Base-by-base conservation (phyloP, 2,888 invertebrate species). In the Synergus japonicus region DNA sequence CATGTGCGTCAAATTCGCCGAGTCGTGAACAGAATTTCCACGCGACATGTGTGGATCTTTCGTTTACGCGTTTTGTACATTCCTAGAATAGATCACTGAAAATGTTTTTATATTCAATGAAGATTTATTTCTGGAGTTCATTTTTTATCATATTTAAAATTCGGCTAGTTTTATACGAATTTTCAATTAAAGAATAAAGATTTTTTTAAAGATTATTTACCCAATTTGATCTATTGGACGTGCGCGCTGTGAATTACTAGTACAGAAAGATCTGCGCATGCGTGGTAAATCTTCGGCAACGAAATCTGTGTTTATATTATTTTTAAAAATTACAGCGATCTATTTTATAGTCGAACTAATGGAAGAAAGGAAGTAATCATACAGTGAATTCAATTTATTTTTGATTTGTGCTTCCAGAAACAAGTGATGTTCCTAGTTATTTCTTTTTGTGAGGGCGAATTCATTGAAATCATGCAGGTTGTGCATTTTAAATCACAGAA, bases 1-100 rank as follows among this genome's bases (percentile, higher is more conserved):
- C 60, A 29, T 18, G n/a, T 54, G 54, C 54, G 54, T 54, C n/a
- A 54, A 54, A 46, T 46, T 69, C 15, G 46, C 49, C 29, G 29
- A 49, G 22, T 8, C 9, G 46, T 46, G 46, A 67, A 46, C 46
- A 15, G 46, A 67, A 41, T 37, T 41, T 37, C 41, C 41, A 66
- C 43, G 18, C 15, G 4, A 43, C 10, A 41, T 66, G n/a, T 66
- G 41, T 66, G 41, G 10, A 10, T 43, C 37, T 66, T 43, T 43
- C n/a, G 66, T 66, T 43, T 43, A 43, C 66, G n/a, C 18, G 41
- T n/a, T 43, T 66, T 66, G 66, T 66, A 66, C 43, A 66, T 66
- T 66, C 66, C 66, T 66, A 66, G 43, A 18, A 43, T 66, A 66
- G n/a, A 41, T 66, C n/a, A 43, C 41, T n/a, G 41, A 43, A 43